Percentiles rank a stretch among this genome's conserved stretches.
phyloP scores from a whole-genome alignment of 2,888 invertebrate genomes.

The Amblyjoppa proteus region DNA sequence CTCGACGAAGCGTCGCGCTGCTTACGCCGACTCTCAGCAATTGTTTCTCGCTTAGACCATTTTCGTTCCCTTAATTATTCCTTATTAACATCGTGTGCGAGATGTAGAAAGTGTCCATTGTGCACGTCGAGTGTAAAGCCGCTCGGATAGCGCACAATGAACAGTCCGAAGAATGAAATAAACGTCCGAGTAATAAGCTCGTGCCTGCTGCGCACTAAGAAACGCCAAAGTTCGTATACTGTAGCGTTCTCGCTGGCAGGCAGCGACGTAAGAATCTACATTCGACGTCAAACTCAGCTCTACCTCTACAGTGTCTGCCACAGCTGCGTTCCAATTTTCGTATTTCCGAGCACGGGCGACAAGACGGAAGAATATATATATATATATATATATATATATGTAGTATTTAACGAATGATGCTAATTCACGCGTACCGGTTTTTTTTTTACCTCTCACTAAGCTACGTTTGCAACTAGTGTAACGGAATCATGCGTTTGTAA shows the following conservation, averaged over 20 bases:
- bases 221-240: background rate
- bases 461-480: background rate
- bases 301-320: slow-evolving; percentile 39
- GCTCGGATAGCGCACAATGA: background rate
- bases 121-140: background rate
- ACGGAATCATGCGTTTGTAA: background rate
- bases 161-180: background rate
- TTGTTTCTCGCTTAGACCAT: background rate
- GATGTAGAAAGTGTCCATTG: background rate
- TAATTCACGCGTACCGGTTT: background rate
- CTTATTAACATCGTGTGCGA: background rate
- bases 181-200: slow-evolving; percentile 19
- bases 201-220: background rate
- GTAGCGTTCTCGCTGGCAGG: background rate
- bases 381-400: background rate
- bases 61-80: background rate
- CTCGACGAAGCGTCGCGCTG: background rate
- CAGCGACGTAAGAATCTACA: slow-evolving; percentile 53
- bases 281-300: slow-evolving; percentile 49
- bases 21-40: background rate
- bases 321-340: slow-evolving; percentile 53
- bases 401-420: background rate
- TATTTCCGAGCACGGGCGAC: slow-evolving; percentile 34
- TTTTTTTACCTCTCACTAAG: background rate
- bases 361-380: background rate